phyloP scores from a whole-genome alignment of 2,113 vertebrate genomes.

The Atherinomorus stipes region DNA sequence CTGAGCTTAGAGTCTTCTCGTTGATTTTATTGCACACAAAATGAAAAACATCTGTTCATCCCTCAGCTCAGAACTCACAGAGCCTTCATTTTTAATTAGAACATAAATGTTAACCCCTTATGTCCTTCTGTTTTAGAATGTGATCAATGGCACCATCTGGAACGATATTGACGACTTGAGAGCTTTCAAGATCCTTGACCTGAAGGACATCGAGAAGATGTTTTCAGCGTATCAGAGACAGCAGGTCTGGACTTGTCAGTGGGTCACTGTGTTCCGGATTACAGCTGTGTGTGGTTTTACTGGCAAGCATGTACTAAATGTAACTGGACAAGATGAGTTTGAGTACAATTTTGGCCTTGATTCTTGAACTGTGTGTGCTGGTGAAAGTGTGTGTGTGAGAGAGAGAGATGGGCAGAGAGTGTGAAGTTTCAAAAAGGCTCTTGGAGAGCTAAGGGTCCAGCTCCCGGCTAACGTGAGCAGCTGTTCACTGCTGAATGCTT shows the following conservation, averaged over 20 bases:
- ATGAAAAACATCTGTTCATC: background rate
- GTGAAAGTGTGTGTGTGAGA: background rate
- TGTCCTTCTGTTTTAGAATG: slow-evolving; percentile 81
- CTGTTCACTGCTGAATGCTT: slow-evolving; percentile 69
- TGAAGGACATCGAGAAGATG: slow-evolving; percentile 98
- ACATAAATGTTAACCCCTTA: background rate
- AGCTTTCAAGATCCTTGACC: slow-evolving; percentile 92
- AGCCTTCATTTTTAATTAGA: background rate
- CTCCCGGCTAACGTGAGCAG: slow-evolving; percentile 57
- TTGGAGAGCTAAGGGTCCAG: slow-evolving; percentile 28
- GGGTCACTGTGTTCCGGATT: background rate
- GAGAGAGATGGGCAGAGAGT: background rate
- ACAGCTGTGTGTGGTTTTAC: background rate
- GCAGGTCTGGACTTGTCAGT: slow-evolving; percentile 72
- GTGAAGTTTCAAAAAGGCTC: slow-evolving; percentile 16
- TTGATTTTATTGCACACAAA: background rate
- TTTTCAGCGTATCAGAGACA: slow-evolving; percentile 97
- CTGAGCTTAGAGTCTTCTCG: background rate
- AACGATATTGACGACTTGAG: slow-evolving; percentile 93
- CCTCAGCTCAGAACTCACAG: background rate
- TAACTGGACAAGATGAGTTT: background rate
- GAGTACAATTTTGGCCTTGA: slow-evolving; percentile 5
- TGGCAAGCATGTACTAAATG: background rate
- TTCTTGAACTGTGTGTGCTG: slow-evolving; percentile 5
- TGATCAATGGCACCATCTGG: slow-evolving; percentile 94